Percentiles rank a stretch among this genome's conserved stretches.
phyloP scores from a whole-genome alignment of 2,113 vertebrate genomes.

The Protobothrops flavoviridis region DNA sequence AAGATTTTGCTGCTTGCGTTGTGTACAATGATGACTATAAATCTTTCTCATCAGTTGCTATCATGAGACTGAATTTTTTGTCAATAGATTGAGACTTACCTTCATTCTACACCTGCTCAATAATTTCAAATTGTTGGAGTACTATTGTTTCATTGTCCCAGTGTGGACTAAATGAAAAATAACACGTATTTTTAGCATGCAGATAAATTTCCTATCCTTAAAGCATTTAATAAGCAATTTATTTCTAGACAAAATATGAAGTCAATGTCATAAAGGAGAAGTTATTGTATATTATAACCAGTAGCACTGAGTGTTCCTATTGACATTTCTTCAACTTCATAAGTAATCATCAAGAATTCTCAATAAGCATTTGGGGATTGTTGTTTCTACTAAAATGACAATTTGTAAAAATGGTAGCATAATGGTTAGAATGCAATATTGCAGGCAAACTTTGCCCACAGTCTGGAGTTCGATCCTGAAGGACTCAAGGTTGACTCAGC shows the following conservation, averaged over 20 bases:
- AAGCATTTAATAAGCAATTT: background rate
- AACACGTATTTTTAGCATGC: background rate
- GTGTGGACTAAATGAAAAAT: background rate
- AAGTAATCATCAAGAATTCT: conserved; percentile 61
- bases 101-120: background rate
- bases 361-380: conserved; percentile 55
- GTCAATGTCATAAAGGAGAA: conserved; percentile 5
- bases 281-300: conserved; percentile 37
- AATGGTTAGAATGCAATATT: background rate
- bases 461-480: background rate
- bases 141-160: background rate
- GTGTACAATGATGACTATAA: background rate
- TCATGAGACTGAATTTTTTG: background rate
- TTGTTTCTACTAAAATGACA: conserved; percentile 30
- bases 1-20: background rate
- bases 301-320: conserved; percentile 30
- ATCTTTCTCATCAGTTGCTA: background rate
- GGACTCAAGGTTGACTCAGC: background rate
- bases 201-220: conserved; percentile 10
- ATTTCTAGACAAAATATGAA: conserved; percentile 23
- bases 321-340: conserved; percentile 47
- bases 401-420: conserved; percentile 34
- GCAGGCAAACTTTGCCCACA: background rate
- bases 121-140: background rate
- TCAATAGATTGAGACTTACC: background rate